Evolutionary conservation across 2,888 invertebrate genomes (phyloP).

Genomic region (Drosophila macrospina): DNA sequence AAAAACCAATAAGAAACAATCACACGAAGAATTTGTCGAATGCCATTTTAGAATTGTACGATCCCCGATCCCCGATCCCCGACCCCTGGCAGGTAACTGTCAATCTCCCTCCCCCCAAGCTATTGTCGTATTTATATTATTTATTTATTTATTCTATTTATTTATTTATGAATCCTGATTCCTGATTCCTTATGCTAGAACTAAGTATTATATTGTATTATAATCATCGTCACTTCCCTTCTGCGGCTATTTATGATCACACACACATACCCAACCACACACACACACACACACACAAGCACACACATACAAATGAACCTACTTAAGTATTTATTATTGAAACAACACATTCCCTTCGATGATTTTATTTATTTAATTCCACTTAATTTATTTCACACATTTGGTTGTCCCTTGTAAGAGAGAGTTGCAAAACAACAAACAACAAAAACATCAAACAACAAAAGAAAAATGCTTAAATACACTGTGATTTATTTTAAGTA

Average conservation of each 20-base stretch:
- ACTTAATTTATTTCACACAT: constrained; percentile 13
- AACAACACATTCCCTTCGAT: constrained; percentile 16
- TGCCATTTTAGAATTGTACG: constrained; percentile 54
- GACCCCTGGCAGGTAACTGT: not conserved
- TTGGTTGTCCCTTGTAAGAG: constrained; percentile 11
- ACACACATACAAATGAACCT: not conserved
- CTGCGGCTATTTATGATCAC: constrained; percentile 23
- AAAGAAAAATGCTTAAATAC: constrained; percentile 71
- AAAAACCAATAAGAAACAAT: constrained; percentile 15
- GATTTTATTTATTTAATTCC: constrained; percentile 32
- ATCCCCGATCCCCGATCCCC: not conserved
- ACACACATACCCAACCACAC: constrained; percentile 13
- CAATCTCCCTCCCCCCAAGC: not conserved
- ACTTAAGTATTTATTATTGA: constrained; percentile 37
- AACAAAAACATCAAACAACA: constrained; percentile 40
- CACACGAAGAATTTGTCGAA: constrained; percentile 51
- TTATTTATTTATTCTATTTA: constrained; percentile 53
- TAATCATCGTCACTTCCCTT: constrained; percentile 10
- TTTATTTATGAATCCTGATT: too few relatives aligned
- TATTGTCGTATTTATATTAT: constrained; percentile 43
- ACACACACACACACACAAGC: constrained; percentile 15
- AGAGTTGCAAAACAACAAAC: constrained; percentile 1
- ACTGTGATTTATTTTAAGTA: constrained; percentile 80
- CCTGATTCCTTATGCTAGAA: constrained; percentile 24
- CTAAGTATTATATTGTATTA: constrained; percentile 42